Conservation (phyloP, 2,888 invertebrate genomes). For the Heliconius hortense region DNA sequence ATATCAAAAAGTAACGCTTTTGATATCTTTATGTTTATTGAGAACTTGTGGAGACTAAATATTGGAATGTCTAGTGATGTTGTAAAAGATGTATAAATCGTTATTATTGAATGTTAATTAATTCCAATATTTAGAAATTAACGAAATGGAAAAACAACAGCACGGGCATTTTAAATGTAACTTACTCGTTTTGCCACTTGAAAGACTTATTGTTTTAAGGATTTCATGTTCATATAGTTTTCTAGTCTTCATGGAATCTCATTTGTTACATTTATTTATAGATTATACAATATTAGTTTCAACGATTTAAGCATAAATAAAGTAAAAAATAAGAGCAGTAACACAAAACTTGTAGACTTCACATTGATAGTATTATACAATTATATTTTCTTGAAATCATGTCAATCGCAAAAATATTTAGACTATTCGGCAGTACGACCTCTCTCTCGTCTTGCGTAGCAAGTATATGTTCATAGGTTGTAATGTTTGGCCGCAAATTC, state of each 20-base stretch:
- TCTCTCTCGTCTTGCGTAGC: constrained; percentile 64
- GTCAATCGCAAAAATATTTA: constrained; percentile 16
- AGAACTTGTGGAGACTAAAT: constrained; percentile 70
- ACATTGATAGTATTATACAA: constrained; percentile 3
- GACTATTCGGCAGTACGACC: constrained; percentile 25
- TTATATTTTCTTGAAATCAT: constrained; percentile 33
- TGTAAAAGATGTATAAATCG: constrained; percentile 76
- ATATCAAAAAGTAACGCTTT: constrained; percentile 63
- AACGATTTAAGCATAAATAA: constrained; percentile 58
- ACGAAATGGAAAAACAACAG: constrained; percentile 66
- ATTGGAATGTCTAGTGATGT: constrained; percentile 74
- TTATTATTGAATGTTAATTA: constrained; percentile 73
- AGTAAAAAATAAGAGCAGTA: constrained; percentile 52
- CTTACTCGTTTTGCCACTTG: constrained; percentile 77
- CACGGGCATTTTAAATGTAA: constrained; percentile 71
- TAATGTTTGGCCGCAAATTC: constrained; percentile 73
- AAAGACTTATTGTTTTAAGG: constrained; percentile 81
- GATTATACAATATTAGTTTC: constrained; percentile 59
- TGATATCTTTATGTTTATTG: constrained; percentile 53
- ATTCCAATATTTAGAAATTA: constrained; percentile 78
- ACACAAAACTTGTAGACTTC: constrained; percentile 45
- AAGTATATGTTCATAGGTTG: constrained; percentile 71
- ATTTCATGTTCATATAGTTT: constrained; percentile 81
- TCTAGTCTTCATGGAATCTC: constrained; percentile 81
- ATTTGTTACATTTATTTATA: constrained; percentile 65